Evolutionary conservation across 2,888 invertebrate species (phyloP), one percentile per base, ranked within the genome.

Genomic region (Phyto melanocephala): DNA sequence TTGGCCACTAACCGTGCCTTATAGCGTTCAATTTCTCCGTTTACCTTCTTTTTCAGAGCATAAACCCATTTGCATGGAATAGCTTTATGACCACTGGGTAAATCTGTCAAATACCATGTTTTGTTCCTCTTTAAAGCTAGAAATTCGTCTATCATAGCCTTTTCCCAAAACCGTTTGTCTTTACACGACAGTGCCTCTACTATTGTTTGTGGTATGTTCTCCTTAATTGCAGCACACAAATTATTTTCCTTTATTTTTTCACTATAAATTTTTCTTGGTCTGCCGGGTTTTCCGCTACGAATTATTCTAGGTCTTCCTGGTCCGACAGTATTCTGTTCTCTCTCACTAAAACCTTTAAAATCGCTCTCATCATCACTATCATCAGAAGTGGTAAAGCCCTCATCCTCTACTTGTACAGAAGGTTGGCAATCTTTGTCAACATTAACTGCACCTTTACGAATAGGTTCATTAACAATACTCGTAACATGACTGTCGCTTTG

Each of bases 11-110:
- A 40, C 10, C 75, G 45, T 40, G 79, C 74, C 72, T 84, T 84
- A 13, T 65, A 83, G 2, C 80, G 54, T 35, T 83, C 72, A 13
- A 85, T 56, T 11, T 81, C 58, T 28, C 85, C 85, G 62, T 74
- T 56, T n/a, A 13, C 60, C 60, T 75, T 68, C 15, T 58, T 42
- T 42, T 81, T 85, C 10, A 81, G 6, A 13, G 67, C 60, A 35
- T 56, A 82, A 1, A 78, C 68, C 80, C 77, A 78, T 28, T 67
- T 78, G 11, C 82, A 80, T 13, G 75, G 71, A 2, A 80, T 71
- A 13, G 58, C 65, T 35, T 67, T 68, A 2, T 56, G 50, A 2
- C 50, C 68, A 8, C 10, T 2, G 0, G 82, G 80, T 0, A 71
- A 60, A 5, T 81, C 70, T 35, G 28, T n/a, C 2, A 81, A 63